A percentile compares a stretch with the other conserved stretches of the same genome.
phyloP scores from a whole-genome alignment of 2,113 vertebrate genomes.

The Mastomys coucha region DNA sequence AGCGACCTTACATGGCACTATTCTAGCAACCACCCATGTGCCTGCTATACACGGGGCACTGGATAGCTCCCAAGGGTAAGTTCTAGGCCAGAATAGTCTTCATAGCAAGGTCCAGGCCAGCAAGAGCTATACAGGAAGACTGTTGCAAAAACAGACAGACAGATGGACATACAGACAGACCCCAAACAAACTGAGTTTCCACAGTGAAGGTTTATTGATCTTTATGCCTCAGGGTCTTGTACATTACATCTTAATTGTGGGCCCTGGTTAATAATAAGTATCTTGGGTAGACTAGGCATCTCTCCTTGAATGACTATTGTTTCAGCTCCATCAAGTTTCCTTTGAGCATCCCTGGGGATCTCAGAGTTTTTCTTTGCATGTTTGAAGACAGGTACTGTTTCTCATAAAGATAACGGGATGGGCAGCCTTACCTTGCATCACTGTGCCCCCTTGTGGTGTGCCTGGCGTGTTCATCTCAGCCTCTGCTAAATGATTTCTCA shows the following conservation, averaged over 20 bases:
- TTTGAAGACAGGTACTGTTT: not conserved
- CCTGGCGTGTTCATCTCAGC: not conserved
- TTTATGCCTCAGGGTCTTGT: not conserved
- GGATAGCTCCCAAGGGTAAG: not conserved
- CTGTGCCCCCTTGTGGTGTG: slow-evolving; percentile 38
- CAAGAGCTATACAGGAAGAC: not conserved
- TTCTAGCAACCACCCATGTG: not conserved
- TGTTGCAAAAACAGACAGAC: not conserved
- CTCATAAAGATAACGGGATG: not conserved
- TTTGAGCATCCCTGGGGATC: not conserved
- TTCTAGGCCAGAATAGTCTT: not conserved
- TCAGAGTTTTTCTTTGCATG: not conserved
- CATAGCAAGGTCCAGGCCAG: not conserved
- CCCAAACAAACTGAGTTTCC: not conserved
- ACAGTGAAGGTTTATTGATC: not conserved
- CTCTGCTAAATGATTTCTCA: not conserved
- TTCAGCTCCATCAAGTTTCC: not conserved
- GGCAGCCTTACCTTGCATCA: not conserved
- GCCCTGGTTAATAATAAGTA: not conserved
- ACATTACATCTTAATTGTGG: not conserved
- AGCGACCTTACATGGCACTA: not conserved
- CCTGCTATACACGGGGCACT: not conserved
- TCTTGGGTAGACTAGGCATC: not conserved
- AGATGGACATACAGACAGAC: not conserved
- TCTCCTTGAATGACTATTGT: not conserved